A percentile compares a stretch with the other conserved stretches of the same genome.
phyloP scores from a whole-genome alignment of 2,113 vertebrate genomes.

The Peromyscus polionotus region DNA sequence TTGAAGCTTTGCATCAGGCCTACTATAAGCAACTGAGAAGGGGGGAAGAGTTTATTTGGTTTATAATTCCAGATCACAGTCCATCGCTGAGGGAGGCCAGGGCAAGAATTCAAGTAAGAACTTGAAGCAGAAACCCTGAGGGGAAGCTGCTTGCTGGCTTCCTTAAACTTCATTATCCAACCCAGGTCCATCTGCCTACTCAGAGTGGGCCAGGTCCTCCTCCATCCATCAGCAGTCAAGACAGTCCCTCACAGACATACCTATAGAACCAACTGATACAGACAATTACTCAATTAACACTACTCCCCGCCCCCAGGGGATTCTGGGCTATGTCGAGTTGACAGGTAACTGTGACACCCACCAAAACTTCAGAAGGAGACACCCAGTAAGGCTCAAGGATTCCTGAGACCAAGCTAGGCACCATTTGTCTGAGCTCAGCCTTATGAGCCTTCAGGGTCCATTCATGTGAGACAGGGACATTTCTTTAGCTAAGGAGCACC shows the following conservation, averaged over 20 bases:
- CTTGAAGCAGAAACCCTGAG: not conserved
- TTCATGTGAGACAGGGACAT: not conserved
- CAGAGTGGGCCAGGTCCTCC: no score
- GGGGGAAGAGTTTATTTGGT: not conserved
- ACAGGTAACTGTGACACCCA: not conserved
- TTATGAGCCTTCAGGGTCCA: not conserved
- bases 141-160: not conserved
- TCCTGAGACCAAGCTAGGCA: not conserved
- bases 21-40: not conserved
- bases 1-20: not conserved
- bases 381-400: not conserved
- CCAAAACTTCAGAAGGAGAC: not conserved
- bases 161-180: not conserved
- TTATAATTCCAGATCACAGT: not conserved
- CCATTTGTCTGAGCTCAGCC: not conserved
- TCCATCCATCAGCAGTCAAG: not conserved
- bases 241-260: not conserved
- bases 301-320: not conserved
- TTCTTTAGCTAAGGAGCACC: not conserved
- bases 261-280: not conserved
- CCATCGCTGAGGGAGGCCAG: not conserved
- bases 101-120: not conserved
- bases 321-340: not conserved
- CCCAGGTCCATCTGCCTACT: not conserved
- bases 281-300: not conserved